These are phyloP conservation scores for Calameuta filiformis DNA, from an alignment of 2,888 invertebrate species.

Conservation along the genomic window DNA sequence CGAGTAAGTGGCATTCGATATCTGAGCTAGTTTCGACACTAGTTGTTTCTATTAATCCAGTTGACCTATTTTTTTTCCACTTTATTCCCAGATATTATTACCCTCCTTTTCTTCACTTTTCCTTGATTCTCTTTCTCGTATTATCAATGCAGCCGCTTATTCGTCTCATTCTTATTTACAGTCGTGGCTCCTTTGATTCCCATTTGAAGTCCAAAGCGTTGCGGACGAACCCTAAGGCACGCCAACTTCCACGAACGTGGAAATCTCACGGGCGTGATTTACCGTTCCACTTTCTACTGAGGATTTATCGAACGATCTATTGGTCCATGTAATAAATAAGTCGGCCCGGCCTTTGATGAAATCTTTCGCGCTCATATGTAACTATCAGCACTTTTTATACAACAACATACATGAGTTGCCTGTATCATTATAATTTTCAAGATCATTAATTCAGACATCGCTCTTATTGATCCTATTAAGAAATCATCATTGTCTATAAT, in stretches of 20 bases:
- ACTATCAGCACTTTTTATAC: conserved; percentile 13
- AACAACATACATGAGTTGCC: background rate
- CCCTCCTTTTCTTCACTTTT: background rate
- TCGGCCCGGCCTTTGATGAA: background rate
- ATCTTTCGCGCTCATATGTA: conserved; percentile 24
- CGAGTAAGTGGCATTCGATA: conserved; percentile 4
- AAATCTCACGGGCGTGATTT: conserved; percentile 32
- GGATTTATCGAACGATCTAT: conserved; percentile 34
- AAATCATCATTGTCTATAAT: background rate
- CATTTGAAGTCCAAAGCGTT: background rate
- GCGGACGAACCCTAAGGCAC: background rate
- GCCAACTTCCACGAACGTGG: conserved; percentile 34
- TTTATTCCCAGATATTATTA: background rate
- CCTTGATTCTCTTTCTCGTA: background rate
- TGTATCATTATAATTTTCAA: background rate
- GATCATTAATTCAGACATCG: background rate
- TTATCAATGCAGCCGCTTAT: background rate
- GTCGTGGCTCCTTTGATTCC: background rate
- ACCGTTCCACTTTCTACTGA: conserved; percentile 47
- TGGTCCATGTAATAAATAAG: background rate
- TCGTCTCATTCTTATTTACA: background rate
- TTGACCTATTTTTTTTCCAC: background rate
- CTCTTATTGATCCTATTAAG: background rate
- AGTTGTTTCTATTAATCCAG: background rate
- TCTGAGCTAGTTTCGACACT: conserved; percentile 10